phyloP scores from a whole-genome alignment of 2,797 vertebrate genomes.

The Serranus cabrilla region DNA sequence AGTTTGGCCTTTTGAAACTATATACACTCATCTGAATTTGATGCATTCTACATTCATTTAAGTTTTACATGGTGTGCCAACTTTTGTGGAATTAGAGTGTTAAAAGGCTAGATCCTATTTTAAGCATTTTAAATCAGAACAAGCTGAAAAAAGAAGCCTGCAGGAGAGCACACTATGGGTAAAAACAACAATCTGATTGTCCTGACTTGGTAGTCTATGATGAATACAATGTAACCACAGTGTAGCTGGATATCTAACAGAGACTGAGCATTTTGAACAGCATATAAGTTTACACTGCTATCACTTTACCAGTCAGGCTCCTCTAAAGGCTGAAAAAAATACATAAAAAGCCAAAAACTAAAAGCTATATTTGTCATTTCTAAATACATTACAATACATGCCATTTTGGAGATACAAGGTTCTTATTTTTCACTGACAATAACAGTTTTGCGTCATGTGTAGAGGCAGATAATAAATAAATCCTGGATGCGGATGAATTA shows the following conservation, averaged over 20 bases:
- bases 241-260: neutral
- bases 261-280: neutral
- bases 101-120: neutral
- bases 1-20: too few relatives aligned
- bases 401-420: neutral
- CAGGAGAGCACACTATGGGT: neutral
- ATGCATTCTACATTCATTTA: too few relatives aligned
- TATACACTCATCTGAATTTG: too few relatives aligned
- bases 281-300: neutral
- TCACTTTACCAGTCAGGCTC: slow-evolving; percentile 2
- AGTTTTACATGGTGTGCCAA: too few relatives aligned
- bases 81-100: too few relatives aligned
- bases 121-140: slow-evolving; percentile 1
- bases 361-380: neutral
- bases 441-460: neutral
- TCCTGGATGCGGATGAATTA: neutral
- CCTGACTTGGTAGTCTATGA: too few relatives aligned
- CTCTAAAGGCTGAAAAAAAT: neutral
- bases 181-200: neutral
- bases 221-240: neutral
- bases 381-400: neutral
- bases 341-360: neutral
- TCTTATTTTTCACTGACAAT: neutral
- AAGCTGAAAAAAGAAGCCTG: neutral
- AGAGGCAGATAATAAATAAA: neutral